These are phyloP conservation scores for Rhodeus uyekii DNA, from an alignment of 2,797 vertebrate species.

Conservation along the genomic window DNA sequence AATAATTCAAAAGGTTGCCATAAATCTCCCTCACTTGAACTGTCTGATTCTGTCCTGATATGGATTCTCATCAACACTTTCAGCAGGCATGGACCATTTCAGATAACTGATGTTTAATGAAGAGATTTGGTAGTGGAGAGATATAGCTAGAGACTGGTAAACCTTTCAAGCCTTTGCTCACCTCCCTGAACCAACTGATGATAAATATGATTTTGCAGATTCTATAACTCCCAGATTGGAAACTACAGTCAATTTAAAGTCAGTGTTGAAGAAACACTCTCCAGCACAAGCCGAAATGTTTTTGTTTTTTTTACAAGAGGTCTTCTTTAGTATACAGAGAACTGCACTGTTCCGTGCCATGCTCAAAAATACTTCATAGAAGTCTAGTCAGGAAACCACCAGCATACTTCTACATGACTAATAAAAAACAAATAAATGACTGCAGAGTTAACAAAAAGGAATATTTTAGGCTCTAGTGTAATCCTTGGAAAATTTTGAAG, in stretches of 20 bases:
- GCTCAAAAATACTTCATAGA: conserved; percentile 18
- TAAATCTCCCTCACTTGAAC: conserved; percentile 31
- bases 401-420: conserved; percentile 30
- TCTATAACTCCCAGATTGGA: neutral
- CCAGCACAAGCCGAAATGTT: neutral
- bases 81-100: conserved; percentile 16
- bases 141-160: neutral
- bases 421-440: conserved; percentile 35
- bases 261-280: conserved; percentile 15
- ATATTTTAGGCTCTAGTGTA: conserved; percentile 28
- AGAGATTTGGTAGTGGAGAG: conserved; percentile 29
- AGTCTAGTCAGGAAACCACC: conserved; percentile 44
- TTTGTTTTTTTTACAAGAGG: conserved; percentile 13
- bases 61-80: conserved; percentile 25
- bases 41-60: conserved; percentile 23
- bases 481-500: conserved; percentile 11
- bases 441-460: conserved; percentile 1
- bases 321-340: conserved; percentile 1
- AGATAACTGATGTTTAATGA: conserved; percentile 25
- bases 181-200: neutral
- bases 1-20: conserved; percentile 33
- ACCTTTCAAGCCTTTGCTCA: neutral
- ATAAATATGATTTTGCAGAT: conserved; percentile 29
- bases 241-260: conserved; percentile 16
- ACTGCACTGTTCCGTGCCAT: neutral